Conservation (phyloP, 2,797 vertebrate species). For the Bovichtus variegatus region DNA sequence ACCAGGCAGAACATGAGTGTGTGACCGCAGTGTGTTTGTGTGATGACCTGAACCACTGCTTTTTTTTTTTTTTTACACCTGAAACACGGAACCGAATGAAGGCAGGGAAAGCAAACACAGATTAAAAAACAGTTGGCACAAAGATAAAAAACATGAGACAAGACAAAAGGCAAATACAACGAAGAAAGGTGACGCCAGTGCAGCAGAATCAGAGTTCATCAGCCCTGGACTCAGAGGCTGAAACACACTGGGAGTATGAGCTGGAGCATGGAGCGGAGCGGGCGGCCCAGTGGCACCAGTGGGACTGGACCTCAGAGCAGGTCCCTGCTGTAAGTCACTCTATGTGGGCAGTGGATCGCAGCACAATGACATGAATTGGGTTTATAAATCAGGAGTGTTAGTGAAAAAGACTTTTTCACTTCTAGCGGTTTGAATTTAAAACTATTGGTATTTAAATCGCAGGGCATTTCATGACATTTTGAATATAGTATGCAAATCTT, state of each 20-base stretch:
- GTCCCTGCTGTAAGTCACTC: slow-evolving; percentile 52
- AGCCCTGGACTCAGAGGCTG: slow-evolving; percentile 20
- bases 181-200: neutral
- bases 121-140: neutral
- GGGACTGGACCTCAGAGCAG: slow-evolving; percentile 37
- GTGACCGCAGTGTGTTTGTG: slow-evolving; percentile 2
- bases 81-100: slow-evolving; percentile 16
- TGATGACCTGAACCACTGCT: neutral
- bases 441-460: too few relatives aligned
- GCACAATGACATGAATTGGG: too few relatives aligned
- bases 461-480: too few relatives aligned
- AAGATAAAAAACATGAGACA: neutral
- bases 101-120: neutral
- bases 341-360: neutral
- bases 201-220: slow-evolving; percentile 11
- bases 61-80: neutral
- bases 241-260: slow-evolving; percentile 33
- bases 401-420: too few relatives aligned
- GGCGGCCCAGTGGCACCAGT: neutral
- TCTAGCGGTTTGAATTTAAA: too few relatives aligned
- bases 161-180: neutral
- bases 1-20: neutral
- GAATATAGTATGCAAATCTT: neutral
- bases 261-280: neutral
- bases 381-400: too few relatives aligned